Evolutionary conservation across 2,797 vertebrate species (phyloP).

Genomic region (Lophotriccus pileatus): DNA sequence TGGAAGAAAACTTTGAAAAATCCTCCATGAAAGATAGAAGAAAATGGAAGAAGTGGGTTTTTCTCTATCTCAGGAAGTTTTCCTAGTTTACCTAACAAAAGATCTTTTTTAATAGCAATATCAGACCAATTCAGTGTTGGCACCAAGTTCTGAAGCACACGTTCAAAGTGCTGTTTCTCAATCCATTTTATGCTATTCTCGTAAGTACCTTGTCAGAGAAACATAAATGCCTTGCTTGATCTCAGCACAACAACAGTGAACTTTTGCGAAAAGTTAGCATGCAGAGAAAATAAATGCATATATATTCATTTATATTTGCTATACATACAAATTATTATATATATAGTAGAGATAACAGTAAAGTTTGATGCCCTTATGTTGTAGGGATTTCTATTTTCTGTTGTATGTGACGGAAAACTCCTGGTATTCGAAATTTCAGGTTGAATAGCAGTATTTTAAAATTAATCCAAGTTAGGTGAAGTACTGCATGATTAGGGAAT

Average conservation of each 20-base stretch:
- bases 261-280: neutral
- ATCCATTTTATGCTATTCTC: neutral
- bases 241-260: neutral
- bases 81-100: neutral
- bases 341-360: neutral
- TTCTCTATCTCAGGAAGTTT: neutral
- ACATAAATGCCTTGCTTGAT: neutral
- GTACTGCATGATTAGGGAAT: neutral
- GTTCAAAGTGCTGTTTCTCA: neutral
- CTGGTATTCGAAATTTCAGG: neutral
- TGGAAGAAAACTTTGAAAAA: slow-evolving; percentile 12
- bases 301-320: neutral
- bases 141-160: neutral
- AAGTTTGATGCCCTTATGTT: neutral
- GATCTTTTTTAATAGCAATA: neutral
- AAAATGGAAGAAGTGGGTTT: neutral
- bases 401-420: neutral
- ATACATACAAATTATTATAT: neutral
- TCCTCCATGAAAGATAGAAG: neutral
- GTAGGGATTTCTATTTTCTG: neutral
- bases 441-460: neutral
- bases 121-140: neutral
- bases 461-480: neutral
- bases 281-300: neutral
- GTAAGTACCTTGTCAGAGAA: neutral